Conservation (phyloP, 2,888 invertebrate genomes). For the Pachymerium ferrugineum region DNA sequence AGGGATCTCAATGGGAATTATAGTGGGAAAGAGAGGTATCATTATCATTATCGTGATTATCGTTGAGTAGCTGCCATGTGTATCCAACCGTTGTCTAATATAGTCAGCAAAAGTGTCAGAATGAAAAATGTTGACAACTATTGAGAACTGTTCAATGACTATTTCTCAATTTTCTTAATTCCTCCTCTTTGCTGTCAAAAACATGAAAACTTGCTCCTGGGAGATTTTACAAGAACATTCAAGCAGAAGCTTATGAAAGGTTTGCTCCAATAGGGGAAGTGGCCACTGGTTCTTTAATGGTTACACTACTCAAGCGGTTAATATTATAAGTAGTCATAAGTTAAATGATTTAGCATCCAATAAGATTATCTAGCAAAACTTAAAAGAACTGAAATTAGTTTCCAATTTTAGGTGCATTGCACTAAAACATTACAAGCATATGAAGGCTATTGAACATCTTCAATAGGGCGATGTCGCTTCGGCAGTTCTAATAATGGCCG, state of each 20-base stretch:
- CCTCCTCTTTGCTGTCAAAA: background rate
- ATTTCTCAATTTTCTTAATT: constrained; percentile 9
- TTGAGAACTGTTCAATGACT: background rate
- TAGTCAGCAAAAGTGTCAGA: constrained; percentile 20
- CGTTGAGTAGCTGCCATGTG: constrained; percentile 21
- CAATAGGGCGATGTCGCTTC: too few species aligned
- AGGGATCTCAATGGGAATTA: background rate
- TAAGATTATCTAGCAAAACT: too few species aligned
- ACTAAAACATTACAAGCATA: too few species aligned
- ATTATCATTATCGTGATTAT: constrained; percentile 14
- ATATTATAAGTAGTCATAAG: too few species aligned
- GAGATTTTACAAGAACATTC: background rate
- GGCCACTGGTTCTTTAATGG: background rate
- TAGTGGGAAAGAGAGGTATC: background rate
- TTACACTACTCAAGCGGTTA: too few species aligned
- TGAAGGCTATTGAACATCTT: too few species aligned
- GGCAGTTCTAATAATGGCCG: too few species aligned
- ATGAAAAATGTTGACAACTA: constrained; percentile 17
- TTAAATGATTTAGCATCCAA: too few species aligned
- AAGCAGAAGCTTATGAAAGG: background rate
- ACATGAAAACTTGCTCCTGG: background rate
- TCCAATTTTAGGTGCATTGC: too few species aligned
- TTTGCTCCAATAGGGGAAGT: background rate
- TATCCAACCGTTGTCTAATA: constrained; percentile 17
- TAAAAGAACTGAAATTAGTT: too few species aligned